Conservation (phyloP, 2,797 vertebrate species). For the Leptodactylus fallax region DNA sequence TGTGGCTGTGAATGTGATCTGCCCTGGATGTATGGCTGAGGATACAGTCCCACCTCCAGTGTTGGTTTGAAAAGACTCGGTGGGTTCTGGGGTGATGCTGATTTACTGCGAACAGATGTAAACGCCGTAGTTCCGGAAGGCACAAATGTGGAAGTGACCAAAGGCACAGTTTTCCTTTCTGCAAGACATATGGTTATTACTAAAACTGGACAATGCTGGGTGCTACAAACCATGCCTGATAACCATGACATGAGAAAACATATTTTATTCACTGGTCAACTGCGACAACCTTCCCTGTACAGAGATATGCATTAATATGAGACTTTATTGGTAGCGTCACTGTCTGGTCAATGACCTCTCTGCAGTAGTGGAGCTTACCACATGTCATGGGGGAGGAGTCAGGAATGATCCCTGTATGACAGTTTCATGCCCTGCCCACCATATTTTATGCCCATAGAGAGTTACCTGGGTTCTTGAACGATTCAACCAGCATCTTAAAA, state of each 20-base stretch:
- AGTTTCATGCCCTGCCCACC: background rate
- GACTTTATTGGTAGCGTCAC: no score
- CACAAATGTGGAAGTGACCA: conserved; percentile 86
- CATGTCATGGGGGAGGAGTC: no score
- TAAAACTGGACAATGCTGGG: no score
- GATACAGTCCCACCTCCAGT: conserved; percentile 80
- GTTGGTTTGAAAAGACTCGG: conserved; percentile 78
- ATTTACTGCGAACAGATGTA: conserved; percentile 80
- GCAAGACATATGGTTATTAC: conserved; percentile 59
- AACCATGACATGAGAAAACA: no score
- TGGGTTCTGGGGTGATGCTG: conserved; percentile 78
- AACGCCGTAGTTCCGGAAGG: conserved; percentile 86
- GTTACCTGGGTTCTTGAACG: conserved; percentile 93
- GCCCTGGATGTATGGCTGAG: conserved; percentile 80
- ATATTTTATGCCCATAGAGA: no score
- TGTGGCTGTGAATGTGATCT: conserved; percentile 78
- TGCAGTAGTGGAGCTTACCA: no score
- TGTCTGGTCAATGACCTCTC: no score
- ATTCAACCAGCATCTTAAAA: conserved; percentile 93
- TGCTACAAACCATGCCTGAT: no score
- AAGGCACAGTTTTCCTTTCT: conserved; percentile 99
- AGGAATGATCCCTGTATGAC: background rate
- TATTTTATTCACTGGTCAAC: background rate
- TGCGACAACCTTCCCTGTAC: no score
- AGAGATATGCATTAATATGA: no score